Conservation (phyloP, 1,140 invertebrate genomes). For the Leptinotarsa defecta region DNA sequence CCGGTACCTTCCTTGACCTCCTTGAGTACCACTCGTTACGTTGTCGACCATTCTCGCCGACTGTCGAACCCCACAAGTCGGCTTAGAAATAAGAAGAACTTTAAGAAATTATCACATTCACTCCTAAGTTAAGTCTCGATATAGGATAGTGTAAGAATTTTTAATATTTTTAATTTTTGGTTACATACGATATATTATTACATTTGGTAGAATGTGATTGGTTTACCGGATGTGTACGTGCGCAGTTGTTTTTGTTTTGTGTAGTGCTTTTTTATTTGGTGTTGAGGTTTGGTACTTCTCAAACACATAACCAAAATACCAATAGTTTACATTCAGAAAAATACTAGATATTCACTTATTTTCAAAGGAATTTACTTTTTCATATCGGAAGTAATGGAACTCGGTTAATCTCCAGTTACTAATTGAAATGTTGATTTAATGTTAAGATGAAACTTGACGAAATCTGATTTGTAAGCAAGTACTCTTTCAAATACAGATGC, state of each 20-base stretch:
- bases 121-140: slow-evolving; percentile 47
- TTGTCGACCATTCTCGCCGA: slow-evolving; percentile 41
- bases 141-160: slow-evolving; percentile 51
- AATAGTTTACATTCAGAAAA: too few relatives aligned
- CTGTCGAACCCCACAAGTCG: slow-evolving; percentile 50
- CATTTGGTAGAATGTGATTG: not conserved
- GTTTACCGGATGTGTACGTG: not conserved
- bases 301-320: not conserved
- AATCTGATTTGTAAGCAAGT: not conserved
- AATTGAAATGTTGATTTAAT: too few relatives aligned
- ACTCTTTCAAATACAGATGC: too few relatives aligned
- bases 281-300: slow-evolving; percentile 8
- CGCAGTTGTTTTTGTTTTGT: not conserved
- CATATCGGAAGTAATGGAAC: too few relatives aligned
- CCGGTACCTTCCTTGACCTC: slow-evolving; percentile 47
- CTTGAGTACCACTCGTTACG: slow-evolving; percentile 35
- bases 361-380: too few relatives aligned
- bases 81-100: slow-evolving; percentile 57
- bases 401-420: too few relatives aligned
- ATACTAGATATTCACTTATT: too few relatives aligned
- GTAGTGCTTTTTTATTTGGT: not conserved
- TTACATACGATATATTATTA: not conserved
- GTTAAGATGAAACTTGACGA: not conserved
- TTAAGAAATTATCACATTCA: slow-evolving; percentile 55
- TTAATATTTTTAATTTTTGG: slow-evolving; percentile 32